These are phyloP conservation scores for Chrysopa pallens DNA, from an alignment of 1,140 invertebrate genomes.

Conservation along the genomic window DNA sequence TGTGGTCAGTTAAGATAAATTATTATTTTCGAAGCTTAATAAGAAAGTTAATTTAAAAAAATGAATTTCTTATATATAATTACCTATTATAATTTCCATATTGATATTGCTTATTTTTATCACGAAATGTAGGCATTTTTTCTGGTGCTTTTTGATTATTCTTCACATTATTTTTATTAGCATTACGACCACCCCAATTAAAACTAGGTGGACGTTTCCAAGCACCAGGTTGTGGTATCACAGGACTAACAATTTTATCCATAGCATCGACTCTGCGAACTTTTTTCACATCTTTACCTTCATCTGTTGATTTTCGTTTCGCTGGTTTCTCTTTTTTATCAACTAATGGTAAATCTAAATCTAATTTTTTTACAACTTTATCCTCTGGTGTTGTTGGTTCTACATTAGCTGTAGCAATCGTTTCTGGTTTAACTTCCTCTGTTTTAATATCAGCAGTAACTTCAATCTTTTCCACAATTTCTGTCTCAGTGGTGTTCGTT, in stretches of 20 bases:
- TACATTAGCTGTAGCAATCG: constrained; percentile 2
- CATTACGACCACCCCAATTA: constrained; percentile 14
- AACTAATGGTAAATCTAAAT: constrained; percentile 1
- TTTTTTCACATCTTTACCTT: constrained; percentile 31
- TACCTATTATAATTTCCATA: constrained; percentile 91
- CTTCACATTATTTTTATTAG: constrained; percentile 9
- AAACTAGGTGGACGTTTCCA: constrained; percentile 36
- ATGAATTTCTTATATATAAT: constrained; percentile 6
- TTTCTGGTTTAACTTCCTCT: background rate
- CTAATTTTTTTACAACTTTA: constrained; percentile 4
- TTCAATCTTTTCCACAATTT: constrained; percentile 20
- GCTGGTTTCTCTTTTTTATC: constrained; percentile 9
- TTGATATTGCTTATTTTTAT: constrained; percentile 61
- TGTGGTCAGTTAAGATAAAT: too few species aligned
- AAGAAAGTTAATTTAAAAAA: constrained; percentile 4
- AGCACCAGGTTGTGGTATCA: constrained; percentile 71
- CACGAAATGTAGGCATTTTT: constrained; percentile 47
- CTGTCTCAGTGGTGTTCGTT: constrained; percentile 18
- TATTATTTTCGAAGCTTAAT: background rate
- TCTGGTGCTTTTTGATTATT: constrained; percentile 14
- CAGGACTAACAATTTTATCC: constrained; percentile 85
- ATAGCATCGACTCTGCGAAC: constrained; percentile 46
- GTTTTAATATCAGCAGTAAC: background rate
- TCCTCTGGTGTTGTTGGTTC: background rate
- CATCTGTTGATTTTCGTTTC: constrained; percentile 13